These are phyloP conservation scores for Myrmophylax atrothorax DNA, from an alignment of 2,113 vertebrate genomes.

Conservation along the genomic window DNA sequence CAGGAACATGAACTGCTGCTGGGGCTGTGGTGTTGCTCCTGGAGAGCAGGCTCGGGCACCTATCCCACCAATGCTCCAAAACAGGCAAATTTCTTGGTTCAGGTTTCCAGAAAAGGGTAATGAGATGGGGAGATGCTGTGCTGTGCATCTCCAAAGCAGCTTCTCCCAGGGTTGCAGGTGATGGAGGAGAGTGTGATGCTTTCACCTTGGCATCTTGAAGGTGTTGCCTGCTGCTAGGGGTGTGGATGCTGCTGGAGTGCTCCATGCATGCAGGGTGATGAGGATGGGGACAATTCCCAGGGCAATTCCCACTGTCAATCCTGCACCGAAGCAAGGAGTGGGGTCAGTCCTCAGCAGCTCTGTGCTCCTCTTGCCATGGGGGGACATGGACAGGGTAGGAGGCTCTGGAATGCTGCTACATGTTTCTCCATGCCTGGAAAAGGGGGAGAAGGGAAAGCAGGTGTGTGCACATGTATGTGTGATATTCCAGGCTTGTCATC, in stretches of 20 bases:
- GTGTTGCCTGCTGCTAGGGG: not conserved
- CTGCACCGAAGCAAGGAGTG: rapidly evolving
- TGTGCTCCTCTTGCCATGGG: not conserved
- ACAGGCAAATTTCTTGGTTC: not conserved
- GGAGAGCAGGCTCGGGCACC: not conserved
- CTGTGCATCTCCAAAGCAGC: not conserved
- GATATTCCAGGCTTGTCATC: not conserved
- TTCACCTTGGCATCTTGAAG: not conserved
- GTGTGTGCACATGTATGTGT: rapidly evolving
- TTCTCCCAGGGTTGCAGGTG: not conserved
- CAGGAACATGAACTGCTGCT: rapidly evolving
- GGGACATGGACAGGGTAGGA: rapidly evolving
- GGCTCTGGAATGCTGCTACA: not conserved
- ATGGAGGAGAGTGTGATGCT: not conserved
- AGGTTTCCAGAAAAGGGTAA: not conserved
- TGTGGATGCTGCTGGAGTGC: not conserved
- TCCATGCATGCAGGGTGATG: not conserved
- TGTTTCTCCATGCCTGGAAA: not conserved
- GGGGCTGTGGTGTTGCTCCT: not conserved
- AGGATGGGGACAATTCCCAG: not conserved
- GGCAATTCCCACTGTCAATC: not conserved
- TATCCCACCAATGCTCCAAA: not conserved
- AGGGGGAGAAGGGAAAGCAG: not conserved
- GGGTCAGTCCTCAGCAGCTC: not conserved
- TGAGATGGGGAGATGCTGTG: not conserved